These are phyloP conservation scores for Muscicapa comitata DNA, from an alignment of 2,797 vertebrate species.

Conservation along the genomic window DNA sequence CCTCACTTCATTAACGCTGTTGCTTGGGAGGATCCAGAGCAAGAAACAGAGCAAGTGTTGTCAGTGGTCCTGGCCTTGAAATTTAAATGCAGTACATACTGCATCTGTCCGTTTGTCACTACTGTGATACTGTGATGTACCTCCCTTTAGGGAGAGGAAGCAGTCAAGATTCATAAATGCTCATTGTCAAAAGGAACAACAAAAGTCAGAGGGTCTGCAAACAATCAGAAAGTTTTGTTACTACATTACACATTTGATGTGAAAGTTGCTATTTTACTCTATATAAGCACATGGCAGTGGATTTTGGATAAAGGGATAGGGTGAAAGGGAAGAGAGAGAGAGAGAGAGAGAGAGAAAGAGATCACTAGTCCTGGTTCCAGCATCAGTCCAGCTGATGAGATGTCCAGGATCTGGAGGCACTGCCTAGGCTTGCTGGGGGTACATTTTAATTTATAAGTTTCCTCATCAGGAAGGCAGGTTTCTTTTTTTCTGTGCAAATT, in stretches of 20 bases:
- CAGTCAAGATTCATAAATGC: too few species aligned
- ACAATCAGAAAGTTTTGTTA: not conserved
- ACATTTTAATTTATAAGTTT: not conserved
- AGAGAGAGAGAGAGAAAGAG: not conserved
- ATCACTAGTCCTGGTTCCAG: not conserved
- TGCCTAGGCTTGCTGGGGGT: not conserved
- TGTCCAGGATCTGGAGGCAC: not conserved
- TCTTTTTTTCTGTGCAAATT: not conserved
- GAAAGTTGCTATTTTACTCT: not conserved
- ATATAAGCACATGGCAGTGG: rapidly evolving
- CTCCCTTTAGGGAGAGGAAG: not conserved
- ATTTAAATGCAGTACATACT: not conserved
- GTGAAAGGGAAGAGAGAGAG: not conserved
- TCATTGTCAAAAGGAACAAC: not conserved
- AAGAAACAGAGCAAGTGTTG: not conserved
- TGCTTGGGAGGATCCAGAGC: not conserved
- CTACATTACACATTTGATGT: too few species aligned
- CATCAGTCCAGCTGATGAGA: not conserved
- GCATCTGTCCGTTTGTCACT: not conserved
- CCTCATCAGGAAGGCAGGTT: not conserved
- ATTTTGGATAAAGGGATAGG: not conserved
- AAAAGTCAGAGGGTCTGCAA: not conserved
- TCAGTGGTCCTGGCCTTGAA: not conserved
- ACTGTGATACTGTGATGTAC: not conserved
- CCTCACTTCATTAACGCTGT: not conserved